Evolutionary conservation across 2,888 invertebrate genomes (phyloP).

Genomic region (Drosophila neonasuta): DNA sequence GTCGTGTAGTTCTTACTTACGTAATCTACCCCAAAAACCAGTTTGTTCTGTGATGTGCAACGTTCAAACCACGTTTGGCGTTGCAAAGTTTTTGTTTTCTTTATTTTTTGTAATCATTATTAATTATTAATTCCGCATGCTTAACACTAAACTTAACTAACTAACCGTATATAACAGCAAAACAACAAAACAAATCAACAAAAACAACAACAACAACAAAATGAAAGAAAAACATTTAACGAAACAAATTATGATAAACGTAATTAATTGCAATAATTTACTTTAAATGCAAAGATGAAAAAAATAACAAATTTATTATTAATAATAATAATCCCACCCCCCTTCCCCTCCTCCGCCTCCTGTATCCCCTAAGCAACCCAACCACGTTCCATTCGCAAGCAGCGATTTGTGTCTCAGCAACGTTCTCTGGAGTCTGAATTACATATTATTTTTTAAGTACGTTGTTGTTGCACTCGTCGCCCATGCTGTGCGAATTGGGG

Average conservation of each 20-base stretch:
- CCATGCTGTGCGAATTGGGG: slow-evolving; percentile 9
- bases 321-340: slow-evolving; percentile 11
- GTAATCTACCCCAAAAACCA: slow-evolving; percentile 54
- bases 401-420: slow-evolving; percentile 22
- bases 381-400: slow-evolving; percentile 13
- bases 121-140: slow-evolving; percentile 1
- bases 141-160: slow-evolving; percentile 13
- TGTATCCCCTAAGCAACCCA: not conserved
- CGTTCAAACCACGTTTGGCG: slow-evolving; percentile 50
- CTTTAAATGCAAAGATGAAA: slow-evolving; percentile 6
- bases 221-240: slow-evolving; percentile 3
- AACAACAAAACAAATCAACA: not conserved
- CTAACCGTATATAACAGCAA: slow-evolving; percentile 23
- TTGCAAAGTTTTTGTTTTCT: slow-evolving; percentile 63
- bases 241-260: slow-evolving; percentile 34
- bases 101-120: slow-evolving; percentile 24
- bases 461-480: slow-evolving; percentile 39
- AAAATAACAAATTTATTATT: slow-evolving; percentile 10
- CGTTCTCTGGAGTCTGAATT: slow-evolving; percentile 82
- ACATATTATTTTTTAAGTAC: slow-evolving; percentile 82
- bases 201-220: not conserved
- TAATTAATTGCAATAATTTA: slow-evolving; percentile 57
- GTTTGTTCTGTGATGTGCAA: slow-evolving; percentile 80
- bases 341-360: not conserved
- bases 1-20: slow-evolving; percentile 44